Base-by-base conservation (phyloP, 92 coral and sea anemone genomes). In the Phenganax subtilis region DNA sequence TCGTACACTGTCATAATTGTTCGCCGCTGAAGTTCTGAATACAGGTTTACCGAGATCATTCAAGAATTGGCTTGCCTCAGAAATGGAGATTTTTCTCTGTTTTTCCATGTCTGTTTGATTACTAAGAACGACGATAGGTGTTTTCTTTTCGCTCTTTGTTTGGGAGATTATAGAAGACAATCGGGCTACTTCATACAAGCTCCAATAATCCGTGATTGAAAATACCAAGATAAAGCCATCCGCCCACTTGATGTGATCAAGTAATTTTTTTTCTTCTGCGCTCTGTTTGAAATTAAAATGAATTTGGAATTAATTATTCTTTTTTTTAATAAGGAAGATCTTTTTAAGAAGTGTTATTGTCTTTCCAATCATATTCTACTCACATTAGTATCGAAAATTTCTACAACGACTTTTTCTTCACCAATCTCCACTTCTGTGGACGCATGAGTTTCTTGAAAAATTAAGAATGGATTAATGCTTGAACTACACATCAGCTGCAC, bases 1-100 rank as follows among this genome's bases (percentile, higher is more conserved):
- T 65, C 83, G 83, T 62, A 79, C 83, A 29, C 74, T 79, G 83
- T 79, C 83, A 73, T 79, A 79, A 79, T 79, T 79, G 73, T 79
- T 30, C 74, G 83, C 83, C 7, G 83, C 83, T 51, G 83, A 79
- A 1, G 74, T 79, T 54, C 63, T 59, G 75, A 79, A 79, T 44
- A 79, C 83, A 16, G 83, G 83, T 54, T 79, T 79, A 8, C 74
- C 74, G 9, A 79, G 74, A 79, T 79, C 83, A 53, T 79, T 79
- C 15, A 79, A 62, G 30, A 79, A 79, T 69, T 79, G 83, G 20
- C 69, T 63, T 25, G 74, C 83, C 53, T 79, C 83, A 29, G 58
- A 15, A 44, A 27, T 64, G 0, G 83, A 79, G 25, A 79, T 79
- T 51, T 61, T 30, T 79, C 83, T 72, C 12, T 79, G 72, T 15